Base-by-base conservation (phyloP, 2,113 vertebrate species). In the Zonotrichia leucophrys region DNA sequence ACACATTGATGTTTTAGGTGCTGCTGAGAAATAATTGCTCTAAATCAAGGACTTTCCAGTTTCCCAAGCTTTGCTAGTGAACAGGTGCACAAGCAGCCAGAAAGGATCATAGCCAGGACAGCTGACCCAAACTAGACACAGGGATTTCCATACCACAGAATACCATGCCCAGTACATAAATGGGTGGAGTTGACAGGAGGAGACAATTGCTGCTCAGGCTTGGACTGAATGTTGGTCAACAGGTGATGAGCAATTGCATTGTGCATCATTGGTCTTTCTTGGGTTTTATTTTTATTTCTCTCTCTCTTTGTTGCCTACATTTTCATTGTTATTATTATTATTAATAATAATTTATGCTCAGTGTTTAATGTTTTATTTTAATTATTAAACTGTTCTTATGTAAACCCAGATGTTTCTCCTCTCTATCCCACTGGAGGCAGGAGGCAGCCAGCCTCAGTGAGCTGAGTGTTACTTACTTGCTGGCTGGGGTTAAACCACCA, bases 351-450 rank as follows among this genome's bases (percentile, higher is more conserved):
- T 42, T 69, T 35, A 52, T 21, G 13, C 33, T 84, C 39, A 8
- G 24, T 30, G 15, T 35, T 30, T 25, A 14, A 7, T 20, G 20
- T 3, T 49, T 50, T 59, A 39, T 60, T 53, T 53, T 41, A n/a
- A 41, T 62, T 83, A 41, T 35, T 83, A 47, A 62, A 68, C 41
- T 41, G 30, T 27, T 42, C 14, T 35, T 31, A 60, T 6, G 5
- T 31, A 53, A 76, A 55, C 17, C 17, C 4, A 0, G 15, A 33
- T 14, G 5, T 41, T 68, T 55, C 16, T 49, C 12, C 41, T 47
- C 30, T 28, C 20, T 30, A 55, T 23, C 9, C 11, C 62, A 27
- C 11, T 0, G 0, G 16, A 17, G 30, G 41, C 13, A 4, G 20
- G 6, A 9, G 23, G 3, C 7, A 35, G 20, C 9, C 39, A 31